These are phyloP conservation scores for Trachythela sp. DNA, from an alignment of 64 coral and sea anemone genomes.

Conservation along the genomic window DNA sequence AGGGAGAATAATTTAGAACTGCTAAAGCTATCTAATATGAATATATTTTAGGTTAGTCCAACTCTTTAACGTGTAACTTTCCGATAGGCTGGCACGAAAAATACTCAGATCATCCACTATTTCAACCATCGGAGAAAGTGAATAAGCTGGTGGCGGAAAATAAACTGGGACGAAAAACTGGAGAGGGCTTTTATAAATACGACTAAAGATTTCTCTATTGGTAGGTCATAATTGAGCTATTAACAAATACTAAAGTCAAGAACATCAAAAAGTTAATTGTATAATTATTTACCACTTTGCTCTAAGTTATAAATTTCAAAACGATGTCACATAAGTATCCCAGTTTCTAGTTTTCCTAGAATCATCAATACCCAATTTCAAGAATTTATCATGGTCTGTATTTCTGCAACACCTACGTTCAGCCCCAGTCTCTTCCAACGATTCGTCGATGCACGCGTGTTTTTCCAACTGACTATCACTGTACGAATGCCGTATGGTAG, in stretches of 20 bases:
- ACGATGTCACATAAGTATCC: not conserved
- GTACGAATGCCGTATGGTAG: not conserved
- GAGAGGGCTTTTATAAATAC: conserved; percentile 95
- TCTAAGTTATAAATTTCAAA: no score
- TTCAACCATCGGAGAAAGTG: conserved; percentile 64
- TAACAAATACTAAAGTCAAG: no score
- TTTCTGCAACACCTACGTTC: not conserved
- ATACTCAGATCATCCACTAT: conserved; percentile 67
- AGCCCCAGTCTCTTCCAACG: not conserved
- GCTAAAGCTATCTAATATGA: no score
- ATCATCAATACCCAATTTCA: not conserved
- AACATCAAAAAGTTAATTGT: no score
- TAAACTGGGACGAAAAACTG: conserved; percentile 84
- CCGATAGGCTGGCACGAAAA: conserved; percentile 86
- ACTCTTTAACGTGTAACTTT: not conserved
- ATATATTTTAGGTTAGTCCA: no score
- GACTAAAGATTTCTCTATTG: not conserved
- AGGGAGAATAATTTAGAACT: no score
- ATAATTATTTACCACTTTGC: no score
- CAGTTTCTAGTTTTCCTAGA: not conserved
- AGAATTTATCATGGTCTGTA: not conserved
- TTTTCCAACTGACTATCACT: not conserved
- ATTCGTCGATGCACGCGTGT: not conserved
- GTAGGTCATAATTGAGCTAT: not conserved
- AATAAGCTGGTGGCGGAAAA: conserved; percentile 80